Evolutionary conservation across 2,888 invertebrate species (phyloP), one percentile per base, ranked within the genome.

Genomic region (Trypoxylon attenuatum): DNA sequence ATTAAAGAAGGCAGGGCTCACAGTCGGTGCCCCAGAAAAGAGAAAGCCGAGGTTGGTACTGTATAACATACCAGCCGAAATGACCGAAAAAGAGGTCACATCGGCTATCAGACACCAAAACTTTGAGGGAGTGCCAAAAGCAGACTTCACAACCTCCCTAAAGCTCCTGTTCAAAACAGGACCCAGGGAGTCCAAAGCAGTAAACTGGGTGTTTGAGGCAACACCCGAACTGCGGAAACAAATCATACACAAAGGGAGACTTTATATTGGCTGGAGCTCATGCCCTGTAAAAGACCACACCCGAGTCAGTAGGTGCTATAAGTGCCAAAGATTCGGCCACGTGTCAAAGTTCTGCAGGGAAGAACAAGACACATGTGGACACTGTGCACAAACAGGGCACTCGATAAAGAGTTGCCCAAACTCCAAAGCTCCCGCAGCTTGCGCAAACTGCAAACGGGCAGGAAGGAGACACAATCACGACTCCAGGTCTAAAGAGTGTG

Each of bases 181-280:
- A 0, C 23, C 45, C 6, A 62, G 16, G 1, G 6, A 2, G 0
- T 46, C 5, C 0, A 52, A 57, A 0, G 3, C 1, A 5, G 51
- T 27, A 13, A 62, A 62, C 15, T 15, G 27, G 10, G 29, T 62
- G 0, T 6, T 62, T 0, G 57, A 62, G 1, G 23, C 16, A 0
- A 27, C 56, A 0, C 23, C 4, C 1, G 41, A 29, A 6, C 13
- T 8, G 0, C 8, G 57, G 2, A 8, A 22, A 0, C 1, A 16
- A 0, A 8, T 56, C 0, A 27, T 22, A 0, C 50, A 22, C 1
- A 49, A 16, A 8, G 38, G 45, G 2, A 33, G 60, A 4, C 10
- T 61, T 0, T 61, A 60, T 13, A 21, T 61, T 0, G 55, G 53
- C 0, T 59, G 47, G 59, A 18, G 15, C 5, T 53, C 47, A 15